Evolutionary conservation across 2,113 vertebrate genomes (phyloP), one percentile per base, ranked within the genome.

Genomic region (Capra hircus): DNA sequence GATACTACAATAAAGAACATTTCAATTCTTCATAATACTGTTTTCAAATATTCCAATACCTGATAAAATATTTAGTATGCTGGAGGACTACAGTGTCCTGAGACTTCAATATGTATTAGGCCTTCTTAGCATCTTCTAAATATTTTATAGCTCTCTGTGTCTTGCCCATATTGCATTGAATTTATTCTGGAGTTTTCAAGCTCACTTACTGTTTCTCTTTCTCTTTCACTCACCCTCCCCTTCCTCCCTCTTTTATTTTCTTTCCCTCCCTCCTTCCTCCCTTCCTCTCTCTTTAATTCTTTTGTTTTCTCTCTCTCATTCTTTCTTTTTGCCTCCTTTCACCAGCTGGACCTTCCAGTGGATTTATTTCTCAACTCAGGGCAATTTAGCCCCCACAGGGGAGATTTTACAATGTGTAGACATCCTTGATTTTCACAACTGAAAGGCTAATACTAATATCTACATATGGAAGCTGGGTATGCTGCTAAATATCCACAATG

Each of bases 181-280:
- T 43, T 96, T 74, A 82, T 59, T 43, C 52, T 86, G 16, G 15
- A 53, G 52, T 81, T 90, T 95, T 7, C 50, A 27, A 16, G 4
- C 50, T 85, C 27, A 6, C n/a, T 23, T 7, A 40, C 12, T 77
- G 6, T 27, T 13, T 77, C 40, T 74, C 19, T 23, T 40, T 5
- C 12, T 28, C 5, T 33, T 2, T 17, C 2, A 1, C 16, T 12
- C 7, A 2, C 36, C 13, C 4, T 27, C 1, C 13, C 2, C 4
- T 2, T 36, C 4, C 14, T 15, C 11, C 12, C 62, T 53, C 5
- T 27, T 19, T 2, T 2, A 5, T 2, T 27, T 2, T 25, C 9
- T 17, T 15, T 21, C 10, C 30, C 6, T 8, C 5, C n/a, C 2
- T 9, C 48, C 78, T 52, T 21, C 43, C 30, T 33, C 9, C 45